These are phyloP conservation scores for Eristalis tenax DNA, from an alignment of 2,888 invertebrate species.

Conservation along the genomic window DNA sequence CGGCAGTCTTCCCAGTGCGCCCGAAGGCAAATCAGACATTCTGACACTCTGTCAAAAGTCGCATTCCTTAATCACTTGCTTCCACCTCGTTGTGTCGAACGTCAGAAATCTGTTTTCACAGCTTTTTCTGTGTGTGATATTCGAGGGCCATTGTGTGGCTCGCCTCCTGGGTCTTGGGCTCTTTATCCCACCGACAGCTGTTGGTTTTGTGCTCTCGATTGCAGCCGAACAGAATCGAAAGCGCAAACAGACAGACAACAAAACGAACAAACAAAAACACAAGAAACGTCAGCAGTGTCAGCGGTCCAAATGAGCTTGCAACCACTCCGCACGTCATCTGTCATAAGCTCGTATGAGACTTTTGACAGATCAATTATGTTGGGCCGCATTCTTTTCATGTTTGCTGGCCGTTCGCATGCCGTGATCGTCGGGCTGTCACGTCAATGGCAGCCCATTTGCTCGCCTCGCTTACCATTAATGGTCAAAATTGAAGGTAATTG, in stretches of 20 bases:
- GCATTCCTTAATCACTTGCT: conserved; percentile 27
- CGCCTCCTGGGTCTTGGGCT: conserved; percentile 27
- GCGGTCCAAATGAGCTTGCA: conserved; percentile 55
- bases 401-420: conserved; percentile 26
- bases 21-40: conserved; percentile 3
- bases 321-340: conserved; percentile 70
- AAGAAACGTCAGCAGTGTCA: conserved; percentile 50
- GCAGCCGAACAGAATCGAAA: conserved; percentile 33
- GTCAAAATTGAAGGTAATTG: conserved; percentile 67
- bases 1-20: not conserved
- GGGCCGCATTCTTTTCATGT: conserved; percentile 18
- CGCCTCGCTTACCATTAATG: conserved; percentile 59
- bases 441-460: conserved; percentile 66
- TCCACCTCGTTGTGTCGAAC: conserved; percentile 9
- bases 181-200: conserved; percentile 53
- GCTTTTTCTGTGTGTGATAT: conserved; percentile 31
- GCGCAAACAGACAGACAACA: conserved; percentile 20
- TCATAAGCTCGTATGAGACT: conserved; percentile 65
- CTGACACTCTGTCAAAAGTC: conserved; percentile 35
- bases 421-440: conserved; percentile 67
- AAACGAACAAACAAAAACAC: not conserved
- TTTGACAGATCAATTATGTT: conserved; percentile 72
- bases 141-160: not conserved
- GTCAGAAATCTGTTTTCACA: conserved; percentile 70
- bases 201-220: conserved; percentile 45